Evolutionary conservation across 2,888 invertebrate genomes (phyloP).

Genomic region (Nymphalis polychloros): DNA sequence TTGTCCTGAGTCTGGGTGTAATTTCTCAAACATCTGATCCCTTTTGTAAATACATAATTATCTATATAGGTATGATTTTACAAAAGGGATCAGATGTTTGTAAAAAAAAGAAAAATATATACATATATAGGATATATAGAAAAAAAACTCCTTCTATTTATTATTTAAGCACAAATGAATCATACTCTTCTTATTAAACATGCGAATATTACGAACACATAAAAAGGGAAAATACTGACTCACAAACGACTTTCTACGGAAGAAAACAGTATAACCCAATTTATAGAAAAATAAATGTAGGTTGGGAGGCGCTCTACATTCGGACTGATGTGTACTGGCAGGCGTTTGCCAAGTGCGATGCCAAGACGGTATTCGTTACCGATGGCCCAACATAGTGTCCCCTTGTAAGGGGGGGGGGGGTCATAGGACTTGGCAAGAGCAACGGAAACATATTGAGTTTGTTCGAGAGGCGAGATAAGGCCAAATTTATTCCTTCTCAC

Average conservation of each 20-base stretch:
- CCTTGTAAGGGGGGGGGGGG: conserved; percentile 47
- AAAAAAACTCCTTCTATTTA: background rate
- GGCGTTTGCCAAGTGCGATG: conserved; percentile 69
- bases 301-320: conserved; percentile 53
- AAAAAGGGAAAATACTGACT: conserved; percentile 41
- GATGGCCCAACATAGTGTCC: conserved; percentile 42
- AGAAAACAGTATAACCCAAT: conserved; percentile 53
- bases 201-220: conserved; percentile 10
- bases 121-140: too few species aligned
- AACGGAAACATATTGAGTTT: conserved; percentile 71
- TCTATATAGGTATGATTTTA: too few species aligned
- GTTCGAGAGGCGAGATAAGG: conserved; percentile 61
- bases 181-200: background rate
- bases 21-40: too few species aligned
- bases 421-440: conserved; percentile 65
- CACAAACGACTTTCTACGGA: conserved; percentile 42
- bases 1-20: too few species aligned
- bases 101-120: too few species aligned
- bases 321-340: conserved; percentile 51
- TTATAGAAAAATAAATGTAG: conserved; percentile 50
- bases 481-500: conserved; percentile 65
- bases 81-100: too few species aligned
- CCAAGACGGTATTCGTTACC: conserved; percentile 20
- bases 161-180: background rate
- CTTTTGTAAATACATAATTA: too few species aligned